Evolutionary conservation across 23 tunicate species (phyloP).

Genomic region (Clavelina lepadiformis): DNA sequence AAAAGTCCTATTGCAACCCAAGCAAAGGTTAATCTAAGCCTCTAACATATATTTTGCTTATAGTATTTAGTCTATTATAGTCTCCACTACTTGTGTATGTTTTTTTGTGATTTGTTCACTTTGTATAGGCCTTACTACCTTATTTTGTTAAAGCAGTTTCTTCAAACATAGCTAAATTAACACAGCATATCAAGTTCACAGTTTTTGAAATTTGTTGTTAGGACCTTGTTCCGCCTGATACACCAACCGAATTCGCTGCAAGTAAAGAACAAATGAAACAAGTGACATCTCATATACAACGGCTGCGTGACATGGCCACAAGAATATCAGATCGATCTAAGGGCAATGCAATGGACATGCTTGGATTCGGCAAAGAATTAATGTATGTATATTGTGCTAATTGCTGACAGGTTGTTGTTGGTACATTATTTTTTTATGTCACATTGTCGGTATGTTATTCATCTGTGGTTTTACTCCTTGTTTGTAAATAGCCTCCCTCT

Average conservation of each 20-base stretch:
- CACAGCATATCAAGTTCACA: too few relatives aligned
- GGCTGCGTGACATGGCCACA: conserved; percentile 75
- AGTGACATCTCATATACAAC: conserved; percentile 52
- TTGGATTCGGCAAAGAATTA: conserved; percentile 81
- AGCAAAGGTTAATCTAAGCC: conserved; percentile 48
- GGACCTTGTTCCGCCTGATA: conserved; percentile 85
- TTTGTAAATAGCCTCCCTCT: too few relatives aligned
- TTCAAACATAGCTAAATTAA: too few relatives aligned
- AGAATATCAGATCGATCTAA: conserved; percentile 72
- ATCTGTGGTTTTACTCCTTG: background rate
- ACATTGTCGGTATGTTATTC: background rate
- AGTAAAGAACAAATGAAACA: conserved; percentile 86
- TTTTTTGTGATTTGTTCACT: background rate
- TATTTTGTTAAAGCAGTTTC: too few relatives aligned
- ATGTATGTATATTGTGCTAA: conserved; percentile 42
- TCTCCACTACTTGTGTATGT: background rate
- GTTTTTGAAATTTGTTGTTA: too few relatives aligned
- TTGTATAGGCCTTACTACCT: too few relatives aligned
- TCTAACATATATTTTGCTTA: background rate
- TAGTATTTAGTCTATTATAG: background rate
- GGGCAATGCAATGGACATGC: conserved; percentile 80
- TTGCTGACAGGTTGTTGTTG: background rate
- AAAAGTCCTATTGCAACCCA: conserved; percentile 50
- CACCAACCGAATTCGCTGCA: conserved; percentile 66
- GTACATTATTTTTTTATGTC: background rate